Evolutionary conservation across 2,113 vertebrate genomes (phyloP), one percentile per base, ranked within the genome.

Genomic region (Vidua macroura): DNA sequence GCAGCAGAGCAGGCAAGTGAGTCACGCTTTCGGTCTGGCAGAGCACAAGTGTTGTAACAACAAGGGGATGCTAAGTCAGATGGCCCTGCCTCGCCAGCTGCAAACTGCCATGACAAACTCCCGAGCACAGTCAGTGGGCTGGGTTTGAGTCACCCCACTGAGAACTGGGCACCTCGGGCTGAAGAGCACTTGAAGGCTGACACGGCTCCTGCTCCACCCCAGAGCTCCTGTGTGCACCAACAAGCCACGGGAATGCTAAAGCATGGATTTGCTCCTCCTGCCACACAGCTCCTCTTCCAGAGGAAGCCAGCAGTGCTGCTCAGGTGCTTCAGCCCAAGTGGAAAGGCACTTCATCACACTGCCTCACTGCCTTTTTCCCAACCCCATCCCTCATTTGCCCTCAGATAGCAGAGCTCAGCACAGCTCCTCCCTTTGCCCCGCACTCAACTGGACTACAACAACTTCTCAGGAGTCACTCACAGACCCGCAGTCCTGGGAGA

Each of bases 201-300:
- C 25, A 22, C 0, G 4, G 43, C 39, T 82, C 27, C 72, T n/a
- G 44, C 20, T 53, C 33, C 30, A 62, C 27, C 27, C 30, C 55
- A 22, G 41, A 77, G 77, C 60, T 28, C 25, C 63, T 0, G 0
- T 18, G 3, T 22, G 11, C 37, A 30, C 30, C 51, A 62, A n/a
- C 3, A 24, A 33, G 39, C 51, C 51, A 25, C 0, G 2, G 33
- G 6, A 72, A 78, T 1, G 28, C 41, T 27, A 17, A 9, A 12
- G 60, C 49, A 18, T 0, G 1, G 6, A 28, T 37, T 86, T 21
- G 20, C 33, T 59, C 39, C 62, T 86, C 23, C 55, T 48, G 35
- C 31, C 75, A n/a, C 3, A 0, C 0, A 4, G 68, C 31, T 62
- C 17, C 28, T 46, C 33, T 39, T 51, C 23, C 37, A 27, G 43